Evolutionary conservation across 2,113 vertebrate species (phyloP), one percentile per base, ranked within the genome.

Genomic region (Okapia johnstoni): DNA sequence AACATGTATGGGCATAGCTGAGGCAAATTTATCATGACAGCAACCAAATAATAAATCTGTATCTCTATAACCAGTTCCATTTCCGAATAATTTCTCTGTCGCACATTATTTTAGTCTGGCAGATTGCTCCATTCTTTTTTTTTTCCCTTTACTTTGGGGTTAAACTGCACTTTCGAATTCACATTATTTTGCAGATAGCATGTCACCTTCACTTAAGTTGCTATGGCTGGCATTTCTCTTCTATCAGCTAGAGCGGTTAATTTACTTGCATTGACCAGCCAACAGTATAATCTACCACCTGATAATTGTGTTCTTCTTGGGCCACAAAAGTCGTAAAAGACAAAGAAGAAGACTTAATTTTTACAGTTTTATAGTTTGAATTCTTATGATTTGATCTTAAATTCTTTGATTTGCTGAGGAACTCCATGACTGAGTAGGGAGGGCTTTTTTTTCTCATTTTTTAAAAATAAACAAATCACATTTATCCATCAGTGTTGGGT

Each of bases 191-290:
- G 98, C 97, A 98, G 98, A 98, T 98, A 98, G 97, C 98, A 57
- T 97, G 98, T 98, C 99, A 98, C 97, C 98, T 98, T 98, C 98
- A 96, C 94, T 99, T 99, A 99, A 97, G 94, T 91, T 98, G 98
- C 98, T 97, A 7, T 2, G 83, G 85, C 97, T 97, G 96, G 97
- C 80, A 93, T 97, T 98, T 98, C 96, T 98, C 94, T 98, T 98
- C 96, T 97, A 98, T 98, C 98, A 98, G 94, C 79, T 97, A 96
- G 97, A 99, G 97, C 98, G 98, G 97, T 97, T 99, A 98, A 98
- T 99, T 99, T 98, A 98, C 98, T 99, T 98, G 98, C 98, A 99
- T 98, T 99, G 98, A 98, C 98, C 98, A 99, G 97, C 94, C 98
- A 98, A 96, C 95, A 97, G 97, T 70, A 96, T 98, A 98, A 99